Percentiles rank a stretch among this genome's conserved stretches.
These are phyloP conservation scores for Chironex yamaguchii DNA, from an alignment of 30 jellyfish, hydroid and myxozoan genomes.

Conservation along the genomic window DNA sequence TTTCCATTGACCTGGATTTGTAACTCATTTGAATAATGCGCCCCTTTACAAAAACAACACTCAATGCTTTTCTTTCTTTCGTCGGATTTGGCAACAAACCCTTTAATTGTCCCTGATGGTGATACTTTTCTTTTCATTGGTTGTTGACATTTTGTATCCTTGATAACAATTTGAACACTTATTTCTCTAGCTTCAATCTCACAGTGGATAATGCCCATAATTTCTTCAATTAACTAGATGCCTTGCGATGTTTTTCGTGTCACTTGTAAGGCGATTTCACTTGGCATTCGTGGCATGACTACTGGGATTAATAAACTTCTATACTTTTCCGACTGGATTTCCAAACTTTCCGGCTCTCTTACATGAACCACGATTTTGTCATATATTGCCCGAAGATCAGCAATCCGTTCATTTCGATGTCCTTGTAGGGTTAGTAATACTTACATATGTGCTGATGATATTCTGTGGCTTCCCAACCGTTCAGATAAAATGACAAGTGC, in stretches of 20 bases:
- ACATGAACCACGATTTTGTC: conserved; percentile 68
- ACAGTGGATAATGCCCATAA: conserved; percentile 24
- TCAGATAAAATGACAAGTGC: too few species aligned
- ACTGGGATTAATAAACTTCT: conserved; percentile 75
- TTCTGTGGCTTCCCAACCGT: conserved; percentile 43
- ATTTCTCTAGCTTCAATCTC: conserved; percentile 74
- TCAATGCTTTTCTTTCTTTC: neutral
- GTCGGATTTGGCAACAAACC: conserved; percentile 12
- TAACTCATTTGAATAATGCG: conserved; percentile 27
- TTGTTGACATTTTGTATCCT: neutral
- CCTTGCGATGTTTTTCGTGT: conserved; percentile 60
- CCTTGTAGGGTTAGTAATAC: conserved; percentile 30
- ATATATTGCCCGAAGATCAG: conserved; percentile 15
- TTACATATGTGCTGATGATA: conserved; percentile 68
- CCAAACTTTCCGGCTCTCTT: conserved; percentile 63
- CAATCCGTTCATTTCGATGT: neutral
- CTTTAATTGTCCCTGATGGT: neutral
- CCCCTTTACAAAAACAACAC: conserved; percentile 53
- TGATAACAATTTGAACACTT: neutral
- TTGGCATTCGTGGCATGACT: conserved; percentile 55
- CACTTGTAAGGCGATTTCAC: conserved; percentile 30
- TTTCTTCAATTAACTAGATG: conserved; percentile 53
- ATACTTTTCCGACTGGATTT: conserved; percentile 33
- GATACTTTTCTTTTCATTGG: conserved; percentile 2
- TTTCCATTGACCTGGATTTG: conserved; percentile 14